phyloP scores from a whole-genome alignment of 2,797 vertebrate species.

The Rallus crepitans region DNA sequence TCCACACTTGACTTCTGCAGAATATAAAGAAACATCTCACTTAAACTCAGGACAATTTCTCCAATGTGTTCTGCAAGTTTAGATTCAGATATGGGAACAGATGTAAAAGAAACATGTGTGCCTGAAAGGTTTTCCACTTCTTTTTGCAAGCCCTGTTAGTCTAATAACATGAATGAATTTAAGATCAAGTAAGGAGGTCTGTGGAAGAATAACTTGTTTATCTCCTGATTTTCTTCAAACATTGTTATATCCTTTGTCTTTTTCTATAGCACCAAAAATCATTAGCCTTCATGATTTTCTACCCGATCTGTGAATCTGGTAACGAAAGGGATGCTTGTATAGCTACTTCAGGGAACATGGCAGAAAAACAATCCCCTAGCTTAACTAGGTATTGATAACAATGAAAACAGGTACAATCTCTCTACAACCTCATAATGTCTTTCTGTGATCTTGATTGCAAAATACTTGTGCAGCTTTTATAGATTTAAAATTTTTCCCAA shows the following conservation, averaged over 20 bases:
- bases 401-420: not conserved
- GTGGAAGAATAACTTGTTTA: not conserved
- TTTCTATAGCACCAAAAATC: not conserved
- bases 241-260: not conserved
- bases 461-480: not conserved
- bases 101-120: not conserved
- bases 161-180: not conserved
- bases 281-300: not conserved
- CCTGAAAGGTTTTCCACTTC: not conserved
- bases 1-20: not conserved
- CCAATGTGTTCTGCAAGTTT: not conserved
- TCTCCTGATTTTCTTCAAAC: not conserved
- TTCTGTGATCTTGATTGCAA: not conserved
- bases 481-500: not conserved
- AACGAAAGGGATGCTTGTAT: not conserved
- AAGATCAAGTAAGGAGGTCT: not conserved
- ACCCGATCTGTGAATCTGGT: not conserved
- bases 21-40: not conserved
- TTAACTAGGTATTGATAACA: not conserved
- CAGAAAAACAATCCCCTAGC: not conserved
- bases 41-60: not conserved
- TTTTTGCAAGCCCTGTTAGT: not conserved
- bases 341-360: not conserved
- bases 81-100: not conserved
- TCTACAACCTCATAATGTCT: not conserved